Base-by-base conservation (phyloP, 2,888 invertebrate genomes). In the Apodemia duryi region DNA sequence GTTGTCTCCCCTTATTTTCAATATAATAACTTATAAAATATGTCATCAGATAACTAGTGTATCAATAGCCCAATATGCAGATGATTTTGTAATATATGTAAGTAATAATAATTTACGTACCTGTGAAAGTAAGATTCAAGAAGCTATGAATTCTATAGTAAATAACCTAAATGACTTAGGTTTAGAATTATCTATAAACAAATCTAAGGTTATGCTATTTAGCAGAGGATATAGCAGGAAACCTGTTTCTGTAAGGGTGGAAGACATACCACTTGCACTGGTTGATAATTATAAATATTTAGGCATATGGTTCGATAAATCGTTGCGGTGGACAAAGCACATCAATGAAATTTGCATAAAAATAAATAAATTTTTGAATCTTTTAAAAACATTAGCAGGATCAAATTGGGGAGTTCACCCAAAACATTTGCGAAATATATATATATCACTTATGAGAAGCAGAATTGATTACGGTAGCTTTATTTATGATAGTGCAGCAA, bases 131-230 rank as follows among this genome's bases (percentile, higher is more conserved):
- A 28, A 57, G 10, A 10, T 61, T n/a, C 70, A 71, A 66, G 2
- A 0, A 10, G 70, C 65, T 10, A 7, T 72, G 13, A 43, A 70
- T 61, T 32, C 7, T 1, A 61, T 72, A 10, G 9, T 7, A 6
- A n/a, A 1, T 0, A n/a, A 67, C 1, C 38, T 73, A 28, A 13
- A 28, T n/a, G 43, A 68, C 0, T 13, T 70, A 32, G 71, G 73
- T 2, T 51, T 72, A 7, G 38, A 65, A 7, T 61, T 73, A 5
- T 70, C 71, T 10, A 6, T n/a, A 3, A 32, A 28, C 0, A 73
- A 72, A 68, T 67, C 63, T 32, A 71, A 71, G 61, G 1, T 68
- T 11, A 70, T 71, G 54, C 2, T 70, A 6, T 73, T 72, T 64
- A 70, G 38, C 29, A 69, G 66, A 57, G 66, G 71, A 0, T 4